Evolutionary conservation across 2,888 invertebrate genomes (phyloP).

Genomic region (Corbicula japonica): DNA sequence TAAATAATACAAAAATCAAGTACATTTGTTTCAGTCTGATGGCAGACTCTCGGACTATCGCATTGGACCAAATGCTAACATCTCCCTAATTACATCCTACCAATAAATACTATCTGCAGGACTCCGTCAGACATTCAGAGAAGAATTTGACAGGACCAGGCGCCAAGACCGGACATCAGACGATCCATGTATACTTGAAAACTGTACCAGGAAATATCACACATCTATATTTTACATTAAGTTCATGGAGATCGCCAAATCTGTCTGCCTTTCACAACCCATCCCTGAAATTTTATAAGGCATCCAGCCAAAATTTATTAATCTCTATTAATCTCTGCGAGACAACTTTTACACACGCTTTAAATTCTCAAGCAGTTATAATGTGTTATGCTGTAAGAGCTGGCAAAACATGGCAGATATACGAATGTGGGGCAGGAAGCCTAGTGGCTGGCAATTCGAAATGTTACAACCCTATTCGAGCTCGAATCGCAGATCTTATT

Average conservation of each 20-base stretch:
- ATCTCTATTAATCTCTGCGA: slow-evolving; percentile 45
- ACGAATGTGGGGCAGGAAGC: slow-evolving; percentile 37
- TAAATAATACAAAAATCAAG: too few species aligned
- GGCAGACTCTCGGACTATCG: slow-evolving; percentile 27
- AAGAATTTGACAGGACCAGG: slow-evolving; percentile 35
- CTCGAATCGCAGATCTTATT: slow-evolving; percentile 28
- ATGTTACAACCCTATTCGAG: slow-evolving; percentile 40
- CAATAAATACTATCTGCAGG: slow-evolving; percentile 33
- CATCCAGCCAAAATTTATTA: slow-evolving; percentile 14
- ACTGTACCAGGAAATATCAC: slow-evolving; percentile 34
- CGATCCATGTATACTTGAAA: slow-evolving; percentile 44
- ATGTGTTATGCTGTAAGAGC: slow-evolving; percentile 47
- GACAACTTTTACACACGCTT: slow-evolving; percentile 48
- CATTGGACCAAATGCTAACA: slow-evolving; percentile 18
- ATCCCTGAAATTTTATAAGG: slow-evolving; percentile 46
- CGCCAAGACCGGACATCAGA: slow-evolving; percentile 44
- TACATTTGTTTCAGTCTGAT: slow-evolving; percentile 20
- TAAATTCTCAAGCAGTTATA: slow-evolving; percentile 50
- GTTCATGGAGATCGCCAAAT: slow-evolving; percentile 52
- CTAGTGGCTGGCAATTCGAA: slow-evolving; percentile 47
- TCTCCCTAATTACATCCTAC: slow-evolving; percentile 38
- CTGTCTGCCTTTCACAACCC: slow-evolving; percentile 45
- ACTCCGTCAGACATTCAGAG: slow-evolving; percentile 37
- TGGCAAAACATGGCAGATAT: slow-evolving; percentile 42
- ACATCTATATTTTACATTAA: slow-evolving; percentile 51